Base-by-base conservation (phyloP, 30 jellyfish, hydroid and myxozoan species). In the Pelagia noctiluca region DNA sequence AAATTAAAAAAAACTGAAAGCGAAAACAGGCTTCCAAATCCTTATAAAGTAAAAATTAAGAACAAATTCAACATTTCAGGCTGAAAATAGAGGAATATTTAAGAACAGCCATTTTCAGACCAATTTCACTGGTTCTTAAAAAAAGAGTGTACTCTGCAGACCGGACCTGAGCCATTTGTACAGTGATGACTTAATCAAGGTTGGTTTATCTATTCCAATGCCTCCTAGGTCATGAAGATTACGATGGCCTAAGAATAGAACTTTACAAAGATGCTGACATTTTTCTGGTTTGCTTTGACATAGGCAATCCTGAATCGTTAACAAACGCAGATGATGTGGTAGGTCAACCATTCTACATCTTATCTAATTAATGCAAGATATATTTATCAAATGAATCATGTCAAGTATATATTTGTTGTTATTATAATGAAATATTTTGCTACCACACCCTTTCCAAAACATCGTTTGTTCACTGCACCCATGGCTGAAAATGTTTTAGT, bases 241-340 rank as follows among this genome's bases (percentile, higher is more conserved):
- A 89, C 76, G 97, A 89, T 63, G 97, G 97, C 8, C 32, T 89
- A 47, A 52, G 97, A 33, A 63, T 76, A 31, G 95, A 82, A 63
- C 71, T 89, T 10, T 89, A 71, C 71, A 76, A 62, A 18, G 90
- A 80, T 71, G 86, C 96, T 11, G 97, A 89, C 68, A 36, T 89
- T 21, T 89, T 82, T 35, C 73, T 89, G 62, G 85, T 89, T 32
- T 89, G 97, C 47, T 89, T 89, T 48, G 97, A 89, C 70, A 83
- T 89, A 49, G 95, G 95, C 8, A 76, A 89, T 60, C 85, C 88
- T 0, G 50, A 22, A 1, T 77, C 97, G 28, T 37, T 89, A 5
- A 78, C 34, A 28, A 83, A 68, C 29, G 92, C 63, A n/a, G 91
- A 77, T 22, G 87, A 82, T 19, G 68, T 42, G 80, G 97, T 89